phyloP scores from a whole-genome alignment of 2,888 invertebrate genomes.

The Lycaena phlaeas region DNA sequence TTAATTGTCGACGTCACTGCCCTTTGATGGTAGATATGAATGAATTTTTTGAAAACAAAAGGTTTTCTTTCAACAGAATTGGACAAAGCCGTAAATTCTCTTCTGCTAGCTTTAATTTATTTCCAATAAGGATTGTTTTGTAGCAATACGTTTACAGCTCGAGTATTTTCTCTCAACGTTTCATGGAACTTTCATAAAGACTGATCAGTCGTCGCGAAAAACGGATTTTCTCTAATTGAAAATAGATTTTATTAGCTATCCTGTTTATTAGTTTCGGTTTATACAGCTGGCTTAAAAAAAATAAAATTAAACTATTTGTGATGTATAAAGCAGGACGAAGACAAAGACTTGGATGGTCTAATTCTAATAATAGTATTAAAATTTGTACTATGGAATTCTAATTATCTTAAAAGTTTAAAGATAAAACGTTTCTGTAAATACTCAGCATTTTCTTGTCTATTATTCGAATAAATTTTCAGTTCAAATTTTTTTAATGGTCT shows the following conservation, averaged over 20 bases:
- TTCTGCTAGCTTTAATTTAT: constrained; percentile 32
- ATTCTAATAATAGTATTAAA: too few species aligned
- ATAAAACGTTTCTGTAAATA: too few species aligned
- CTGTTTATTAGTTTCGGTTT: constrained; percentile 14
- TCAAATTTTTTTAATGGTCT: too few species aligned
- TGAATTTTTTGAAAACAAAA: constrained; percentile 8
- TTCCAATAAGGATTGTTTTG: constrained; percentile 29
- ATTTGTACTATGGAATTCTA: too few species aligned
- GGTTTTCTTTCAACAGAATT: constrained; percentile 12
- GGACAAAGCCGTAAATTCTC: constrained; percentile 9
- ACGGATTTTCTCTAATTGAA: constrained; percentile 35
- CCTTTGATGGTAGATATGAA: not conserved
- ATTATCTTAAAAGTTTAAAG: too few species aligned
- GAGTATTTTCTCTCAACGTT: constrained; percentile 18
- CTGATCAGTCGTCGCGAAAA: constrained; percentile 36
- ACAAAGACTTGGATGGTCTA: too few species aligned
- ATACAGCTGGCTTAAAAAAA: not conserved
- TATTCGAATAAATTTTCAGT: too few species aligned
- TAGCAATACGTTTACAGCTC: constrained; percentile 15
- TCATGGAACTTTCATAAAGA: constrained; percentile 36
- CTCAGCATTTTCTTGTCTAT: too few species aligned
- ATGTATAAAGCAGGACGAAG: too few species aligned
- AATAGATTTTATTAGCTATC: constrained; percentile 33
- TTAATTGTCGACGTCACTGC: not conserved
- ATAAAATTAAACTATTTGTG: too few species aligned